phyloP scores from a whole-genome alignment of 1,140 invertebrate genomes.

The Aphidius gifuensis region DNA sequence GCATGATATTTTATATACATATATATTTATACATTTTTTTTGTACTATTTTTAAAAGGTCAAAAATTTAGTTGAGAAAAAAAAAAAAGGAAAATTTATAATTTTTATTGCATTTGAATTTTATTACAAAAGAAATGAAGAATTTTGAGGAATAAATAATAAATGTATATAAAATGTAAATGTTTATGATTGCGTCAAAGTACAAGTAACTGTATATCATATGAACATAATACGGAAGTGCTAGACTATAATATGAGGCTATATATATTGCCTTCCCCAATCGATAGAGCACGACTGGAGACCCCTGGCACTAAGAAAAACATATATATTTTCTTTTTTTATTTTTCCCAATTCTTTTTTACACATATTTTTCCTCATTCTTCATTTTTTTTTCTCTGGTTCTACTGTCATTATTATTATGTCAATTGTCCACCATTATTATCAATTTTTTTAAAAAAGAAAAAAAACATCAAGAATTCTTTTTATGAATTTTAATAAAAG shows the following conservation, averaged over 20 bases:
- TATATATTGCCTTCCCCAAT: slow-evolving; percentile 29
- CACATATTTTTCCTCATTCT: not conserved
- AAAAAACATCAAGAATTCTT: not conserved
- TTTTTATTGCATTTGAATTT: no score
- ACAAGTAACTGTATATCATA: slow-evolving; percentile 12
- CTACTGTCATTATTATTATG: no score
- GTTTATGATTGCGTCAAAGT: slow-evolving; percentile 1
- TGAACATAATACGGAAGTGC: slow-evolving; percentile 25
- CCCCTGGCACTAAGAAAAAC: slow-evolving; percentile 13
- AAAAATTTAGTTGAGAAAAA: no score
- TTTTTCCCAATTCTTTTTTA: not conserved
- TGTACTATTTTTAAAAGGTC: no score
- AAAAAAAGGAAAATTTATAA: no score
- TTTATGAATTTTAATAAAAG: not conserved
- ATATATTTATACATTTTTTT: no score
- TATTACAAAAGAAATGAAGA: no score
- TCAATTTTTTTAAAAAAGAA: no score
- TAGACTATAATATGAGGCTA: slow-evolving; percentile 16
- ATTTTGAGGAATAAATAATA: no score
- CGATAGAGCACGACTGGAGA: slow-evolving; percentile 24
- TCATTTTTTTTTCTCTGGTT: no score
- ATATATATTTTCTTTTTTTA: not conserved
- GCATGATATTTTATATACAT: no score
- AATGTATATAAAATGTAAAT: slow-evolving; percentile 1
- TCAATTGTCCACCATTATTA: no score